Evolutionary conservation across 2,888 invertebrate genomes (phyloP), one percentile per base, ranked within the genome.

Genomic region (Tenthredo livida): DNA sequence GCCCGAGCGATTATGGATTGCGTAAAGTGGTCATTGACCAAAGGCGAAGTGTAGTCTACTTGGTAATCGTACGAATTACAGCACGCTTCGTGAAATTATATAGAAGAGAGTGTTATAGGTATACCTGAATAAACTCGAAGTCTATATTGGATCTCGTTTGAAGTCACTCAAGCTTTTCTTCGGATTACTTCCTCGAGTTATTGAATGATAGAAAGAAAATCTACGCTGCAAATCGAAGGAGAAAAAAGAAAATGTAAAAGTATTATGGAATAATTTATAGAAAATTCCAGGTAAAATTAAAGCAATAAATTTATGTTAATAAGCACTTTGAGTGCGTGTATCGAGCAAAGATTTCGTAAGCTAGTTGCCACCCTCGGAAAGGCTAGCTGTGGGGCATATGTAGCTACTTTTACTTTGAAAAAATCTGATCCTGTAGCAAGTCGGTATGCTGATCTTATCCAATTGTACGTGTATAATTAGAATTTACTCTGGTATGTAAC

Each of bases 401-500:
- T n/a, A 15, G 43, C 43, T 47, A 25, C 75, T 75, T 75, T 75
- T 75, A 75, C 75, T 29, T 47, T 47, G 29, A 50, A 75, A 47
- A 50, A 75, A 75, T 75, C 47, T 47, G 29, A 75, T 12, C 75
- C 21, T 47, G 47, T 21, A 73, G 75, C 47, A 47, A 47, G 25
- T 25, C 1, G n/a, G 70, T 29, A 47, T 43, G 21, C 47, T 15
- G 75, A 75, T 75, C 75, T 75, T 75, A 47, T 75, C 75, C 25
- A 10, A 47, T 47, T 17, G 37, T 47, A 29, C 9, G 29, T 17
- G 37, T 47, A 47, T 75, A 75, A 75, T 75, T 75, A 75, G 15
- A 29, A 75, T 75, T 75, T 75, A 47, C 37, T 40, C 75, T 75
- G 47, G 43, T 75, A 75, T 75, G 75, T 75, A 75, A 75, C 75